These are phyloP conservation scores for Tachina grossa DNA, from an alignment of 2,888 invertebrate genomes.

Conservation along the genomic window DNA sequence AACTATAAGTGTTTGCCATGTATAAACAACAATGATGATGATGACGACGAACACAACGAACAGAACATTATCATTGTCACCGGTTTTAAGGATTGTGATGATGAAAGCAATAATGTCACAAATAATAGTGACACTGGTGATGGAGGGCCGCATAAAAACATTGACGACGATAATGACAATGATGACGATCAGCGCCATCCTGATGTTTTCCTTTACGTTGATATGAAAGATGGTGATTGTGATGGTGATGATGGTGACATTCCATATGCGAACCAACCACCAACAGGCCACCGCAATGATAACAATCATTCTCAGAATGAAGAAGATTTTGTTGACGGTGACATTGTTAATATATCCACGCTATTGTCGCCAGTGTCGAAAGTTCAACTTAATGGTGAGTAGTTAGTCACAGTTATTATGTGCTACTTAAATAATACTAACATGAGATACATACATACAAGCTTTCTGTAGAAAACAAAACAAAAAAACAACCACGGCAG, in stretches of 20 bases:
- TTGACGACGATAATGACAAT: neutral
- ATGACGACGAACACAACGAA: conserved; percentile 33
- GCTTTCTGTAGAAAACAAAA: conserved; percentile 4
- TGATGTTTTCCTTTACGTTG: conserved; percentile 6
- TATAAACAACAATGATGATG: conserved; percentile 54
- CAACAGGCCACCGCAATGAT: conserved; percentile 58
- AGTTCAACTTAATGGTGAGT: conserved; percentile 73
- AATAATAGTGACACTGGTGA: conserved; percentile 28
- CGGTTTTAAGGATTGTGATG: conserved; percentile 33
- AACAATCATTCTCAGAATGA: conserved; percentile 53
- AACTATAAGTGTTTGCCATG: conserved; percentile 51
- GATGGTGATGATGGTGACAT: conserved; percentile 29
- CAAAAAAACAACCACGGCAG: neutral
- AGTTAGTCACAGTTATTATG: conserved; percentile 64
- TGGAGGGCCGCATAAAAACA: neutral
- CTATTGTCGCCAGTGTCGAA: conserved; percentile 55
- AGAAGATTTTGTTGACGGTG: conserved; percentile 51
- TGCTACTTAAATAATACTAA: conserved; percentile 29
- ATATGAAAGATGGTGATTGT: conserved; percentile 25
- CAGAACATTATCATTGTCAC: conserved; percentile 33
- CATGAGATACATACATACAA: neutral
- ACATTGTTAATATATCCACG: conserved; percentile 64
- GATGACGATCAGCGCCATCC: conserved; percentile 41
- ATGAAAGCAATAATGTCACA: conserved; percentile 10
- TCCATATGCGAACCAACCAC: conserved; percentile 47